Evolutionary conservation across 1,140 invertebrate genomes (phyloP).

Genomic region (Drosophila willistoni): DNA sequence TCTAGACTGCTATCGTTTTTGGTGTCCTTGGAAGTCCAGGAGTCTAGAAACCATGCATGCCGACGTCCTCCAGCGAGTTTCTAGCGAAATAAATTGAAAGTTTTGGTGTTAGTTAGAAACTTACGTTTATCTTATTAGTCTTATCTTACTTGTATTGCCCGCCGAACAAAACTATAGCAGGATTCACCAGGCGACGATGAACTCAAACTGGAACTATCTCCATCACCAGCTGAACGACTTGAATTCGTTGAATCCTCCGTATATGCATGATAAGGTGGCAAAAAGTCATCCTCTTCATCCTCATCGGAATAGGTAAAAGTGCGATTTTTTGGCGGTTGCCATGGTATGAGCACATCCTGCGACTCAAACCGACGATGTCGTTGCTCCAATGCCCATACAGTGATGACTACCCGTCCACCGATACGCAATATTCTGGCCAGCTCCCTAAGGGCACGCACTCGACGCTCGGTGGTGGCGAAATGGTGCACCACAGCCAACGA

Average conservation of each 20-base stretch:
- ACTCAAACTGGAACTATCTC: constrained; percentile 89
- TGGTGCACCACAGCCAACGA: constrained; percentile 98
- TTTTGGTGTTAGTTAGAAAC: not conserved
- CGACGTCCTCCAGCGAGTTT: constrained; percentile 89
- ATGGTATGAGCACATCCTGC: constrained; percentile 96
- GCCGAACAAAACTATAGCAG: constrained; percentile 95
- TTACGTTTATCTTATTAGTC: no score
- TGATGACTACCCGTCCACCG: constrained; percentile 95
- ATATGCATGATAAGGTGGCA: constrained; percentile 87
- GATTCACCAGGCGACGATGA: constrained; percentile 96
- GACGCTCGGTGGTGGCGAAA: constrained; percentile 95
- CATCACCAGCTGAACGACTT: constrained; percentile 83
- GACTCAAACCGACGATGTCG: constrained; percentile 90
- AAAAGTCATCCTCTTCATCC: constrained; percentile 79
- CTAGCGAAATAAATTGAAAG: constrained; percentile 69
- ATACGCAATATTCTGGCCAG: constrained; percentile 94
- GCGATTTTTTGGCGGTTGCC: constrained; percentile 90
- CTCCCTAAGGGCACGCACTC: constrained; percentile 94
- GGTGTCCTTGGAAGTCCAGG: constrained; percentile 87
- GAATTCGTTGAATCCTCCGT: constrained; percentile 85
- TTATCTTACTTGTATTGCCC: constrained; percentile 90
- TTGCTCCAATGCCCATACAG: constrained; percentile 98
- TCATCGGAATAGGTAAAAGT: constrained; percentile 73
- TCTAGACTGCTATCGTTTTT: constrained; percentile 85
- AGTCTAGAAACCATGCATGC: constrained; percentile 91